Evolutionary conservation across 1,140 invertebrate species (phyloP).

Genomic region (Paramacrobiotus metropolitanus): DNA sequence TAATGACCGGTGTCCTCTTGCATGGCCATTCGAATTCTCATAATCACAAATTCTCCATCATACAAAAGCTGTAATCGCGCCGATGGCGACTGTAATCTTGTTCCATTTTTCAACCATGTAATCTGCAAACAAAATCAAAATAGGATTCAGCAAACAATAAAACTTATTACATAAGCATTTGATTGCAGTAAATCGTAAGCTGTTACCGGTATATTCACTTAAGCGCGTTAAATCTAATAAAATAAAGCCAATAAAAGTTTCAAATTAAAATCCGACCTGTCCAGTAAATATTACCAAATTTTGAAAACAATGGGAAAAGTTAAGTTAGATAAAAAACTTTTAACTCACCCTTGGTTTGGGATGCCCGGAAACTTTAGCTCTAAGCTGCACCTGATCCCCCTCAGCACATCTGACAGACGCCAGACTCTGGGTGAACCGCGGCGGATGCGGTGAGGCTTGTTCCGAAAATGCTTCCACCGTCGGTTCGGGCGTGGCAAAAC

Average conservation of each 20-base stretch:
- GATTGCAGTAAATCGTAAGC: no score
- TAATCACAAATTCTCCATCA: constrained; percentile 47
- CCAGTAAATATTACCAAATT: neutral
- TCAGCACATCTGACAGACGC: neutral
- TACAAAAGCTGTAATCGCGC: constrained; percentile 38
- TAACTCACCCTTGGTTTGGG: constrained; percentile 47
- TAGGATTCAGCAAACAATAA: neutral
- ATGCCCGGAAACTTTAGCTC: constrained; percentile 47
- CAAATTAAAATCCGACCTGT: no score
- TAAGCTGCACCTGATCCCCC: neutral
- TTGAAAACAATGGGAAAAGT: neutral
- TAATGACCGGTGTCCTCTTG: constrained; percentile 66
- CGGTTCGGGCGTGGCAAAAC: neutral
- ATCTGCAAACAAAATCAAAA: constrained; percentile 28
- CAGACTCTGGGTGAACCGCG: neutral
- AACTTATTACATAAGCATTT: neutral
- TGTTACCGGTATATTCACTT: no score
- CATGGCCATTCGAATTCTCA: constrained; percentile 48
- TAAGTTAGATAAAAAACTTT: neutral
- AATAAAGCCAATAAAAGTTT: no score
- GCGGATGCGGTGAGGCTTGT: neutral
- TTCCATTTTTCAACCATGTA: constrained; percentile 82
- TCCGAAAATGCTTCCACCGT: neutral
- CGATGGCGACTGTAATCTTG: constrained; percentile 44
- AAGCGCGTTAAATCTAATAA: no score